Base-by-base conservation (phyloP, 1,140 invertebrate genomes). In the Platyscapa corneri region DNA sequence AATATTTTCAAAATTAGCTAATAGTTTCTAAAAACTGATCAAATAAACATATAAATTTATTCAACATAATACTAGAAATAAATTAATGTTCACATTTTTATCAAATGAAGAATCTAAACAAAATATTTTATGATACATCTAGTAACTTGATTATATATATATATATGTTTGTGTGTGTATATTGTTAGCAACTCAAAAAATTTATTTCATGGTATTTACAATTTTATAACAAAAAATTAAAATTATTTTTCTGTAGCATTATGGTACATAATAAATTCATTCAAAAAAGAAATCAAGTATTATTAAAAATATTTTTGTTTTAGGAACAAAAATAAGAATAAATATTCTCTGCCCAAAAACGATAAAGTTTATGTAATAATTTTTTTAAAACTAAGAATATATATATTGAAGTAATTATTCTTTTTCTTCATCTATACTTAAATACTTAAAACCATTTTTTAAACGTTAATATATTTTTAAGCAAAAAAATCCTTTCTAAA, bases 231-330 rank as follows among this genome's bases (percentile, higher is more conserved):
- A 18, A 2, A 70, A 37, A 10, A 16, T 16, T n/a, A n/a, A n/a
- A 39, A 75, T 46, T 80, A 60, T 65, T 42, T 65, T 80, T 80
- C 60, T 64, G 46, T 84, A 42, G 75, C 64, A 65, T 53, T 76
- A 1, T 83, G 42, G 37, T 83, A 42, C 64, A 20, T 23, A 82
- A 81, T 65, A 42, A 75, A 76, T 37, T 70, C 23, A 37, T 34
- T 37, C 34, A 37, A 37, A 34, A 37, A 37, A 70, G 14, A 7
- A 3, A 70, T 14, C 0, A 20, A 70, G 18, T 74, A 80, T 27
- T 5, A 37, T 70, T 3, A 37, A 70, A 18, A 14, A 37, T 37
- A 37, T 70, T 6, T 23, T 37, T 37, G 5, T 70, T 10, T 18
- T 37, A 37, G 37, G 37, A 10, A 70, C 37, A 37, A 37, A 72